Conservation (phyloP, 2,888 invertebrate genomes). For the Digitonthophagus gazella region DNA sequence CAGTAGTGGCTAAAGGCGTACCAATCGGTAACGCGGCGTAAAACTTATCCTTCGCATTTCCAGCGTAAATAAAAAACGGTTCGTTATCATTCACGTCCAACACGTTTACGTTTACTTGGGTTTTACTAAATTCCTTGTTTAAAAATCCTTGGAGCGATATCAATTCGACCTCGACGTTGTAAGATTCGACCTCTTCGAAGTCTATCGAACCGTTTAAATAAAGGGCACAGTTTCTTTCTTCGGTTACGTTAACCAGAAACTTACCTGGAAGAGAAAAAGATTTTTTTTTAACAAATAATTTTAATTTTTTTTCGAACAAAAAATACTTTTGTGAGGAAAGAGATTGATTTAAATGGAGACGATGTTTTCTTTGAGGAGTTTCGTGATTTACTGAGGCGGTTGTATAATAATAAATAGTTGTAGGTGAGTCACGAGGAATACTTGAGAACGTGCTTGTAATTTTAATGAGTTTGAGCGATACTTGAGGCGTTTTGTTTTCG, state of each 20-base stretch:
- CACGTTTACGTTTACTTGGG: constrained; percentile 77
- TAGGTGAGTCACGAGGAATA: not conserved
- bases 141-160: constrained; percentile 79
- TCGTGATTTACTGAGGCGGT: not conserved
- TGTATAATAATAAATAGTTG: not conserved
- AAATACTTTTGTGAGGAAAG: too few relatives aligned
- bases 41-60: constrained; percentile 66
- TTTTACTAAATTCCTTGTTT: constrained; percentile 72
- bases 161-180: constrained; percentile 72
- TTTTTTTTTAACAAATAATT: not conserved
- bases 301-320: too few relatives aligned
- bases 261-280: constrained; percentile 54
- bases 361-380: not conserved
- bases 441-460: not conserved
- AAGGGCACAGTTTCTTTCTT: constrained; percentile 81
- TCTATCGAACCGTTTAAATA: constrained; percentile 73
- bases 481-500: not conserved
- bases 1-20: constrained; percentile 71
- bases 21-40: constrained; percentile 76
- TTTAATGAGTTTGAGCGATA: not conserved
- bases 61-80: constrained; percentile 76
- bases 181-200: constrained; percentile 72
- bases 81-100: constrained; percentile 87
- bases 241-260: constrained; percentile 71
- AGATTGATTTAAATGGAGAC: too few relatives aligned